Evolutionary conservation across 1,140 invertebrate species (phyloP).

Genomic region (Drosophila equinoxialis): DNA sequence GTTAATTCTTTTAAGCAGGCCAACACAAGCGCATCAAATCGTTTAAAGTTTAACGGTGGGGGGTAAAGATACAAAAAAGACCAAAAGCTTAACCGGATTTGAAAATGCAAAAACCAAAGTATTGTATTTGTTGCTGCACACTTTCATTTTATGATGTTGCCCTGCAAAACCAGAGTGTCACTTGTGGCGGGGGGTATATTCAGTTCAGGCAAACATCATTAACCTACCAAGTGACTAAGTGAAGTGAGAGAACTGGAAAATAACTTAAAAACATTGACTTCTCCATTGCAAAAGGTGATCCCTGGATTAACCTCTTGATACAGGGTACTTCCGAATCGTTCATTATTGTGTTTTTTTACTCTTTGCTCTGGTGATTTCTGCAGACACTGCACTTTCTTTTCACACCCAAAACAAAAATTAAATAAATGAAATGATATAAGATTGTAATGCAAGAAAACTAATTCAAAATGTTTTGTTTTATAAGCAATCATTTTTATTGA

Average conservation of each 20-base stretch:
- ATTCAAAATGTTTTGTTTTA: background rate
- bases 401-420: background rate
- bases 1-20: background rate
- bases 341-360: conserved; percentile 29
- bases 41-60: too few species aligned
- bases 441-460: background rate
- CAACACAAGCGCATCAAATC: background rate
- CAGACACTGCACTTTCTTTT: conserved; percentile 38
- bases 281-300: too few species aligned
- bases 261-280: too few species aligned
- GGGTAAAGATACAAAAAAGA: background rate
- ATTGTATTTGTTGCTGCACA: conserved; percentile 2
- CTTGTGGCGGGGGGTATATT: background rate
- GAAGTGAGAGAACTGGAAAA: too few species aligned
- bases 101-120: background rate
- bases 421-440: background rate
- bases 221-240: too few species aligned
- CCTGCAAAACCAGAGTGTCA: background rate
- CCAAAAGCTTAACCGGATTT: conserved; percentile 2
- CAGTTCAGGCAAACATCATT: background rate
- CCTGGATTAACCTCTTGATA: background rate
- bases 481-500: too few species aligned
- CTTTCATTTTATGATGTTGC: background rate
- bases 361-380: conserved; percentile 39
- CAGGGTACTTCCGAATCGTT: conserved; percentile 48